These are phyloP conservation scores for Hypotaenidia philippensis DNA, from an alignment of 2,797 vertebrate genomes.

Conservation along the genomic window DNA sequence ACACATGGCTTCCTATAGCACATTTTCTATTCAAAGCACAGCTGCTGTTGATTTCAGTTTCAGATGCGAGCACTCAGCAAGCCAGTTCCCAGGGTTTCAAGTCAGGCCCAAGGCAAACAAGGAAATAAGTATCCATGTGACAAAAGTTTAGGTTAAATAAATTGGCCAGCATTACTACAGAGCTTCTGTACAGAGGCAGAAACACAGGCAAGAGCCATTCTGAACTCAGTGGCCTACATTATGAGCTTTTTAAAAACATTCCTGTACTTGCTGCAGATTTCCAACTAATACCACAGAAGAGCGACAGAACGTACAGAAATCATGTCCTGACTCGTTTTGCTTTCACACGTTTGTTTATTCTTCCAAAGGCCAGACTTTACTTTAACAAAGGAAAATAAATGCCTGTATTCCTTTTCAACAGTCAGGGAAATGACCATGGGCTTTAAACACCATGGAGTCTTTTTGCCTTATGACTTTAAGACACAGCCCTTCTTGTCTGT, in stretches of 20 bases:
- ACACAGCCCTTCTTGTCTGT: not conserved
- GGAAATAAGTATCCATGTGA: not conserved
- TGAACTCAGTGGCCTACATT: not conserved
- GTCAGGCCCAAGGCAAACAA: not conserved
- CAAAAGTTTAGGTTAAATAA: not conserved
- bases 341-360: not conserved
- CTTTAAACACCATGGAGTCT: not conserved
- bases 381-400: not conserved
- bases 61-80: not conserved
- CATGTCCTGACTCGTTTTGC: not conserved
- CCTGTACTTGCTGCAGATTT: not conserved
- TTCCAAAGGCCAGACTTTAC: not conserved
- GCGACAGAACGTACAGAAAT: not conserved
- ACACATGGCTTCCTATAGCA: not conserved
- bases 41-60: not conserved
- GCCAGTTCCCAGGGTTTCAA: not conserved
- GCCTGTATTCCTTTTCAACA: not conserved
- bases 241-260: not conserved
- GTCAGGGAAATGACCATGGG: not conserved
- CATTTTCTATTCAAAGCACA: not conserved
- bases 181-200: not conserved
- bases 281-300: not conserved
- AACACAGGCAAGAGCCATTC: not conserved
- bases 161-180: not conserved
- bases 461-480: not conserved